These are phyloP conservation scores for Hecatera dysodea DNA, from an alignment of 2,888 invertebrate species.

Conservation along the genomic window DNA sequence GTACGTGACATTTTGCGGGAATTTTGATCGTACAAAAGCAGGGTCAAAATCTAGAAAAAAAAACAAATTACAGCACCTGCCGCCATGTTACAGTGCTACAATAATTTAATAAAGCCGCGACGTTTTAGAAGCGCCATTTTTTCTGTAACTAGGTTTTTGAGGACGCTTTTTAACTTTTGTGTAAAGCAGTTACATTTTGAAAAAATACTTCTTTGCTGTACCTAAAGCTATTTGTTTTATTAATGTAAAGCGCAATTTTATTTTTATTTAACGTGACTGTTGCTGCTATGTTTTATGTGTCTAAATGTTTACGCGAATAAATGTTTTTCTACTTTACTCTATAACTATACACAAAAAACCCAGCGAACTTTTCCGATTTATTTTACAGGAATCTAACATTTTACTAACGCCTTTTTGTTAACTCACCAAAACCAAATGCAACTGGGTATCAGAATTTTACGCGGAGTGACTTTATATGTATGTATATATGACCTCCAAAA, in stretches of 20 bases:
- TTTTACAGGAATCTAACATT: no score
- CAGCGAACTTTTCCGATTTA: background rate
- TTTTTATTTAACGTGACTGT: background rate
- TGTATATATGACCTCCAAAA: no score
- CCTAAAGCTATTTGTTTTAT: no score
- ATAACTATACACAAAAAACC: background rate
- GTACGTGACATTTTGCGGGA: background rate
- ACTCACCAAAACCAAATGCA: no score
- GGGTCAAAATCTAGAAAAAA: background rate
- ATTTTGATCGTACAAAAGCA: background rate
- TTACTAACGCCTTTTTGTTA: no score
- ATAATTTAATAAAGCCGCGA: background rate
- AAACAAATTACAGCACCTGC: background rate
- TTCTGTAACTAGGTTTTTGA: background rate
- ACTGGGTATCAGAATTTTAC: no score
- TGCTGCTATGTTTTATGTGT: background rate
- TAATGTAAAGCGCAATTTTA: no score
- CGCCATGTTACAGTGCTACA: background rate
- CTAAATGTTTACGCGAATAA: background rate
- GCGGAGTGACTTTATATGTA: no score
- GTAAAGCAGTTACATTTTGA: background rate
- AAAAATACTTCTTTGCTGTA: background rate
- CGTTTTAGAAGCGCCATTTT: background rate
- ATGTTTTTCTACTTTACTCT: background rate
- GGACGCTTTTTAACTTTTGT: background rate